A percentile compares a stretch with the other conserved stretches of the same genome.
Conservation (phyloP, 2,888 invertebrate species). For the Drosophila sordidula region DNA sequence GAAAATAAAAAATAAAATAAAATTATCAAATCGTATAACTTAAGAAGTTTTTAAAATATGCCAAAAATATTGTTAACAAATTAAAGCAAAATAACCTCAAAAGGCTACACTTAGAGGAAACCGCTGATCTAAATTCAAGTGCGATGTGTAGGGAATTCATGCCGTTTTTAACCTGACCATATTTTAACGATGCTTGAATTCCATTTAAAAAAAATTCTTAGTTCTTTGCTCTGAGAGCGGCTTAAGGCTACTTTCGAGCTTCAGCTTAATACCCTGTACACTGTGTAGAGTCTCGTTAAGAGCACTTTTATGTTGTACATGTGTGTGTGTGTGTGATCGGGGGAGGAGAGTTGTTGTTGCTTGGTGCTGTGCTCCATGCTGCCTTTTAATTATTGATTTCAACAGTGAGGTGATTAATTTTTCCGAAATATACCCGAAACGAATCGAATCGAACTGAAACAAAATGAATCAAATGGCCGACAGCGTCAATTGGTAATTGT, state of each 20-base stretch:
- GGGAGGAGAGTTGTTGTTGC: too few relatives aligned
- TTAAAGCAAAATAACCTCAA: neutral
- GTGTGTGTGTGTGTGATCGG: constrained; percentile 9
- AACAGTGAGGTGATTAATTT: constrained; percentile 76
- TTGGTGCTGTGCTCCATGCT: constrained; percentile 14
- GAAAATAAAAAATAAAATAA: too few relatives aligned
- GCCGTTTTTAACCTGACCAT: too few relatives aligned
- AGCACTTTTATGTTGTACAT: constrained; percentile 19
- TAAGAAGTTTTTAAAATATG: neutral
- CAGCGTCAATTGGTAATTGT: constrained; percentile 58
- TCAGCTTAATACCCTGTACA: neutral
- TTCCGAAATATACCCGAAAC: constrained; percentile 39
- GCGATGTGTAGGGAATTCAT: too few relatives aligned
- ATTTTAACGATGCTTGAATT: too few relatives aligned
- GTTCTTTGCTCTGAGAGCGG: too few relatives aligned
- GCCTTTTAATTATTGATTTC: constrained; percentile 73
- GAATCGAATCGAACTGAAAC: neutral
- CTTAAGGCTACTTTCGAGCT: neutral
- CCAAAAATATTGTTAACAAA: neutral
- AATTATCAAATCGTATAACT: too few relatives aligned
- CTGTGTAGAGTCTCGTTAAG: constrained; percentile 12
- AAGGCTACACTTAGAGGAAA: too few relatives aligned
- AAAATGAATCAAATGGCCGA: constrained; percentile 22
- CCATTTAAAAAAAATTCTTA: neutral
- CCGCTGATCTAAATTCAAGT: too few relatives aligned